Percentiles rank a stretch among this genome's conserved stretches.
Evolutionary conservation across 2,113 vertebrate genomes (phyloP).

Genomic region (Odontophorus gujanensis): DNA sequence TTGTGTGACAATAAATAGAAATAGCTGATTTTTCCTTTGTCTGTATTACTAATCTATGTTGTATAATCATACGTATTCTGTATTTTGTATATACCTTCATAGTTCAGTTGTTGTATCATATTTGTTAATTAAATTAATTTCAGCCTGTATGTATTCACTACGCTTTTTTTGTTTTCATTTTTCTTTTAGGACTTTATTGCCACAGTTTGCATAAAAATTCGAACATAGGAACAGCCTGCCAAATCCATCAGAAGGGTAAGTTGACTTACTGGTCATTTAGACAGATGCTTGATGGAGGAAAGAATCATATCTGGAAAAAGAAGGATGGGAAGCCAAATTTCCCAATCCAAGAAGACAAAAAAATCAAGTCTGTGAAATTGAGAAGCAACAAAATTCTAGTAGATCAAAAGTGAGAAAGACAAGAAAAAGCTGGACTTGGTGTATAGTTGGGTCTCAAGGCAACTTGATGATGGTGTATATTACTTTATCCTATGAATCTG

Average conservation of each 20-base stretch:
- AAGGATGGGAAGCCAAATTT: neutral
- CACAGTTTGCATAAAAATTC: neutral
- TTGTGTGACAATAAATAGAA: neutral
- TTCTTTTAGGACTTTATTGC: neutral
- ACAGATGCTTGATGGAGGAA: rapidly evolving
- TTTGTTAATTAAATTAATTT: neutral
- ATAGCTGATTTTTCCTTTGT: neutral
- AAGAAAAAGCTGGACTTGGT: neutral
- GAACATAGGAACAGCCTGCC: neutral
- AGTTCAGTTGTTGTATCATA: neutral
- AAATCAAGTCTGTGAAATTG: neutral
- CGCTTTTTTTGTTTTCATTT: neutral
- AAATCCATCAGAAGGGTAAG: neutral
- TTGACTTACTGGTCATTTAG: neutral
- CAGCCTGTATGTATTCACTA: neutral
- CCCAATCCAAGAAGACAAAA: neutral
- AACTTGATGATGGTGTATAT: neutral
- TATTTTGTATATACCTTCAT: neutral
- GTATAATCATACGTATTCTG: neutral
- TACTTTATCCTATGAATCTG: neutral
- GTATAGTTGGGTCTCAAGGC: neutral
- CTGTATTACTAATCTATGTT: neutral
- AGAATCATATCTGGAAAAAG: neutral
- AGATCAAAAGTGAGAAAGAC: neutral
- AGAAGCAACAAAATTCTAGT: neutral